Evolutionary conservation across 2,113 vertebrate species (phyloP).

Genomic region (Ailurus styani): DNA sequence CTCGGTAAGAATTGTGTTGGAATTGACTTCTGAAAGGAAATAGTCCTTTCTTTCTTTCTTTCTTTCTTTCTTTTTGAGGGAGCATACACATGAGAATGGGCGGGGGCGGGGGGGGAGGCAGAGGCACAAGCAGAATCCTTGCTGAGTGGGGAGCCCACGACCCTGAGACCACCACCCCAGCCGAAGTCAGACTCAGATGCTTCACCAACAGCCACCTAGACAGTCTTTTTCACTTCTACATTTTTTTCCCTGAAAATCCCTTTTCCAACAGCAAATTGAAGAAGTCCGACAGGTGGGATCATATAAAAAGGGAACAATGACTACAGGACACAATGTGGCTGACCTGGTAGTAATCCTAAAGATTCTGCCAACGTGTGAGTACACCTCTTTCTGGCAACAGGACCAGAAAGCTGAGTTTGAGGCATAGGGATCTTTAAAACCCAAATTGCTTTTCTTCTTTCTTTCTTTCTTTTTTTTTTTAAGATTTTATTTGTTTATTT

Average conservation of each 20-base stretch:
- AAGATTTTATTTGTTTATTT: not conserved
- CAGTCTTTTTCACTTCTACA: not conserved
- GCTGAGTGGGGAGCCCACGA: not conserved
- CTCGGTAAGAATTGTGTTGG: not conserved
- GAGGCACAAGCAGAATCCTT: not conserved
- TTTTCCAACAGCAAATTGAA: conserved; percentile 91
- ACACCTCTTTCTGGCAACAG: rapidly evolving
- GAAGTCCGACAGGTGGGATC: conserved; percentile 98
- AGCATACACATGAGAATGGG: not conserved
- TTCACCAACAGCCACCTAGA: not conserved
- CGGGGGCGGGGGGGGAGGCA: not conserved
- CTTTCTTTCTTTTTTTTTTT: too few relatives aligned
- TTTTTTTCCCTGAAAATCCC: not conserved
- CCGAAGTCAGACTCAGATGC: not conserved
- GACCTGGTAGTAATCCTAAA: conserved; percentile 98
- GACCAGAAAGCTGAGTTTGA: not conserved
- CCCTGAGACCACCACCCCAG: not conserved
- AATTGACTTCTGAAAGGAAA: not conserved
- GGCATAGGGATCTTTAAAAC: not conserved
- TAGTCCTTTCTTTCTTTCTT: not conserved
- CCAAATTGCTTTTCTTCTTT: not conserved
- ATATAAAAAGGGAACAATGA: conserved; percentile 99
- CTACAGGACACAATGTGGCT: conserved; percentile 94
- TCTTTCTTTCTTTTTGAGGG: not conserved
- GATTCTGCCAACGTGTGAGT: conserved; percentile 95